Conservation (phyloP, 2,888 invertebrate genomes). For the Xanthia togata region DNA sequence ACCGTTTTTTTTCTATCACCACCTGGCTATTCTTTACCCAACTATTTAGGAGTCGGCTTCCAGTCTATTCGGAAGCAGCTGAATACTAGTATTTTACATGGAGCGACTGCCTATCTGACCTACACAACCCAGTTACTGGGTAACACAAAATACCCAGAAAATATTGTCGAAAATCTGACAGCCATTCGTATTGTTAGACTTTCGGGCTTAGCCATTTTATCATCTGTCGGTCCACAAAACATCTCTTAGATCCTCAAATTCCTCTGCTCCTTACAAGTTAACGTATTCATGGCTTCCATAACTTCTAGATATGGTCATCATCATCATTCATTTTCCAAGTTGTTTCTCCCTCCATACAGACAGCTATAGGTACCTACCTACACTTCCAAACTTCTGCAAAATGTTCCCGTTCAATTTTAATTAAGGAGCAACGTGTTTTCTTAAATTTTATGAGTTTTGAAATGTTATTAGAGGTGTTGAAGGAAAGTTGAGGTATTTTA, state of each 20-base stretch:
- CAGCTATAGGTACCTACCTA: conserved; percentile 2
- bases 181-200: neutral
- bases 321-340: conserved; percentile 38
- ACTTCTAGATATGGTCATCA: conserved; percentile 14
- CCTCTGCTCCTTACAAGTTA: neutral
- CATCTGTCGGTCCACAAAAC: neutral
- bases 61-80: neutral
- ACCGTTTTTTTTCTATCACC: no score
- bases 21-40: neutral
- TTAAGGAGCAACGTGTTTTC: conserved; percentile 44
- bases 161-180: neutral
- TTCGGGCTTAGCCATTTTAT: neutral
- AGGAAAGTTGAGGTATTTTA: conserved; percentile 27
- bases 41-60: neutral
- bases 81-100: neutral
- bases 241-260: neutral
- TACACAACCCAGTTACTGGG: neutral
- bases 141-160: no score
- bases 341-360: conserved; percentile 6
- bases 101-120: no score
- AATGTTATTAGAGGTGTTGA: conserved; percentile 26
- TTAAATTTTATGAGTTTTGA: conserved; percentile 42
- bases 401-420: conserved; percentile 49
- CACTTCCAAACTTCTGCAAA: conserved; percentile 25
- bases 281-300: conserved; percentile 29